phyloP scores from a whole-genome alignment of 2,888 invertebrate species.

The Xylocampa areola region DNA sequence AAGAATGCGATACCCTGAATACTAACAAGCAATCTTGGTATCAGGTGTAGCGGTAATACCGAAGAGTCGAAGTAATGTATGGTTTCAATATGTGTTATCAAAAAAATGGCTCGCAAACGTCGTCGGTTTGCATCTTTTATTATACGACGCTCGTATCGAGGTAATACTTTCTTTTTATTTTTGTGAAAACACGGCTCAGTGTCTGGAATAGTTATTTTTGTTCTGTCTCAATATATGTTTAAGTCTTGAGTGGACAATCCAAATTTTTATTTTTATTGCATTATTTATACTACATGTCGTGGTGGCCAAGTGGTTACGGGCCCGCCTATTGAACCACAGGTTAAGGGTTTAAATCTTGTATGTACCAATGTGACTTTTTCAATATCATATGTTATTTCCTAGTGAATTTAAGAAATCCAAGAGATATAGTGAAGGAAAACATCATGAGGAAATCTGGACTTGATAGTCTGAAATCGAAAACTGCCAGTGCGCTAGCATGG shows the following conservation, averaged over 20 bases:
- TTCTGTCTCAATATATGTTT: conserved; percentile 9
- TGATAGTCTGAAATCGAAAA: too few relatives aligned
- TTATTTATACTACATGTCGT: too few relatives aligned
- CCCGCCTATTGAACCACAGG: too few relatives aligned
- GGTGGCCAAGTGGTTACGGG: too few relatives aligned
- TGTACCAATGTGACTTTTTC: too few relatives aligned
- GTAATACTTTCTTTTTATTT: conserved; percentile 50
- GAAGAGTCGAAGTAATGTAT: conserved; percentile 72
- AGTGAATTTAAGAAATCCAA: too few relatives aligned
- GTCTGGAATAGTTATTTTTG: conserved; percentile 34
- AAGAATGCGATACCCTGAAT: conserved; percentile 71
- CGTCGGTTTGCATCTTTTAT: conserved; percentile 66
- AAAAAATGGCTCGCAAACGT: conserved; percentile 59
- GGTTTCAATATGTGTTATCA: conserved; percentile 74
- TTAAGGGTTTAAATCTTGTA: too few relatives aligned
- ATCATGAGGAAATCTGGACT: too few relatives aligned
- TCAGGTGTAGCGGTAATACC: conserved; percentile 76
- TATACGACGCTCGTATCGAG: conserved; percentile 51
- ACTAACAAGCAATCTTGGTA: conserved; percentile 70
- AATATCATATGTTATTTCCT: too few relatives aligned
- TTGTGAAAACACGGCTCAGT: conserved; percentile 31
- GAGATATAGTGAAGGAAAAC: too few relatives aligned
- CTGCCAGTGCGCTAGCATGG: too few relatives aligned
- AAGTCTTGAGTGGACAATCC: conserved; percentile 6
- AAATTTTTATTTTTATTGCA: too few relatives aligned